Conservation (phyloP, 2,888 invertebrate genomes). For the Dicycla oo region DNA sequence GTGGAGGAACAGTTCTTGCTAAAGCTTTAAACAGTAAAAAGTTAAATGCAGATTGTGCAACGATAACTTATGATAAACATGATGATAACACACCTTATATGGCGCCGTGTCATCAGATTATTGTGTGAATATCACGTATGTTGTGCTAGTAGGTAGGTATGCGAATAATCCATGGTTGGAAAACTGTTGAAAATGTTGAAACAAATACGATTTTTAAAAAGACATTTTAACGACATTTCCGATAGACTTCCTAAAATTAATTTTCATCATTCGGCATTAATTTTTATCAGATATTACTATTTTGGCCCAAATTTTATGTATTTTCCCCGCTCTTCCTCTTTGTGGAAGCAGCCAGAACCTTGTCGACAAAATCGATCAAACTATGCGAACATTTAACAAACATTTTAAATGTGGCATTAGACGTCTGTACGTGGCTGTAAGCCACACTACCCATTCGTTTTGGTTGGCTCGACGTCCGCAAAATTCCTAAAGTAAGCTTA, state of each 20-base stretch:
- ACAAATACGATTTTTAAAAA: too few species aligned
- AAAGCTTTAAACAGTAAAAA: background rate
- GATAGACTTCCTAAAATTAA: background rate
- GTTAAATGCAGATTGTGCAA: background rate
- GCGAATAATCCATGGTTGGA: background rate
- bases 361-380: too few species aligned
- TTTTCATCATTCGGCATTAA: background rate
- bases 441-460: too few species aligned
- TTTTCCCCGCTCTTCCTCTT: too few species aligned
- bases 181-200: background rate
- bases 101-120: background rate
- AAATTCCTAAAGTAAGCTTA: too few species aligned
- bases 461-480: too few species aligned
- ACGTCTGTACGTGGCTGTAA: too few species aligned
- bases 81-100: background rate
- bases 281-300: background rate
- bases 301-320: too few species aligned
- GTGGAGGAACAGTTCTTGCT: background rate
- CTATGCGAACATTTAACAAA: too few species aligned
- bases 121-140: background rate
- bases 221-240: background rate
- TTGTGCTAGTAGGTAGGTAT: background rate
- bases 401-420: too few species aligned
- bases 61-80: conserved; percentile 3
- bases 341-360: too few species aligned